Evolutionary conservation across 2,888 invertebrate species (phyloP), one percentile per base, ranked within the genome.

Genomic region (Temnothorax ravouxi): DNA sequence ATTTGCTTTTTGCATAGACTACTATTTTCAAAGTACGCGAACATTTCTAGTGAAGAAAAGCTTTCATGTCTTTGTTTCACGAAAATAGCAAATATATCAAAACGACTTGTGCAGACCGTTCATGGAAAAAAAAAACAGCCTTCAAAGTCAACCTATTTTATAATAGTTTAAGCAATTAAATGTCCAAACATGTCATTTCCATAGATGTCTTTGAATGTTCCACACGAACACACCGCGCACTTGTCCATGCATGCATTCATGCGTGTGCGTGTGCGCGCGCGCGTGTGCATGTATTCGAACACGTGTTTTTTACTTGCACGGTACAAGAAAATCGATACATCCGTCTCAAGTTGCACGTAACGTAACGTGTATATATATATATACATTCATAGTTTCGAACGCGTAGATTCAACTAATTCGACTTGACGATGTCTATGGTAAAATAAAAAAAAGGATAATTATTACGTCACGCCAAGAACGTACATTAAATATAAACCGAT

Each of bases 21-120:
- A 85, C 87, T 83, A 91, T 82, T 75, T 88, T 83, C 83, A 85
- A 91, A 86, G 85, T 86, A 87, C 67, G 75, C 85, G 85, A 83
- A 88, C 86, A 86, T 87, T 88, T 87, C 83, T 87, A 88, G 84
- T 86, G 79, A 89, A 86, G 87, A 91, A 89, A 89, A 91, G 88
- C 85, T 89, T 69, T 86, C 74, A 80, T 88, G 67, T 82, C 89
- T 84, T 85, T 84, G 76, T 90, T 88, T 67, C 87, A 85, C 47
- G 69, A 85, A 76, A 83, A 81, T 84, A 87, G 84, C 82, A 87
- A 89, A 88, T 88, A 88, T 81, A 89, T 83, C 75, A 84, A 89
- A 89, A 86, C 2, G n/a, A 86, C 72, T 82, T 80, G 83, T 86
- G 85, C 56, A 85, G 79, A 82, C 76, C 80, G 83, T 79, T 84